phyloP scores from a whole-genome alignment of 2,113 vertebrate species.

The cat (Felis catus) region F.catus_Fca126_mat1.0 CM031420.1:114485001-114485500 shows the following conservation, averaged over 20 bases:
- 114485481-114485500: neutral
- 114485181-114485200: too few relatives aligned
- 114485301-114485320: neutral
- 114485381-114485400: neutral
- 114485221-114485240: too few relatives aligned
- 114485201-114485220: too few relatives aligned
- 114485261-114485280: neutral
- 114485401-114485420: neutral
- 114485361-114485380: neutral
- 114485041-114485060: too few relatives aligned
- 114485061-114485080: too few relatives aligned
- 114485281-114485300: neutral
- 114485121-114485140: too few relatives aligned
- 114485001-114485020: neutral
- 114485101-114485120: too few relatives aligned
- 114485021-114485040: too few relatives aligned
- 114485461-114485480: neutral
- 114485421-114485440: neutral
- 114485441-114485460: neutral
- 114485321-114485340: neutral
- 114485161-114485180: too few relatives aligned
- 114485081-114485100: too few relatives aligned
- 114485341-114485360: neutral
- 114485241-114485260: too few relatives aligned
- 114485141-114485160: too few relatives aligned